These are phyloP conservation scores for Caenorhabditis sp. DNA, from an alignment of 2,888 invertebrate species.

Conservation along the genomic window DNA sequence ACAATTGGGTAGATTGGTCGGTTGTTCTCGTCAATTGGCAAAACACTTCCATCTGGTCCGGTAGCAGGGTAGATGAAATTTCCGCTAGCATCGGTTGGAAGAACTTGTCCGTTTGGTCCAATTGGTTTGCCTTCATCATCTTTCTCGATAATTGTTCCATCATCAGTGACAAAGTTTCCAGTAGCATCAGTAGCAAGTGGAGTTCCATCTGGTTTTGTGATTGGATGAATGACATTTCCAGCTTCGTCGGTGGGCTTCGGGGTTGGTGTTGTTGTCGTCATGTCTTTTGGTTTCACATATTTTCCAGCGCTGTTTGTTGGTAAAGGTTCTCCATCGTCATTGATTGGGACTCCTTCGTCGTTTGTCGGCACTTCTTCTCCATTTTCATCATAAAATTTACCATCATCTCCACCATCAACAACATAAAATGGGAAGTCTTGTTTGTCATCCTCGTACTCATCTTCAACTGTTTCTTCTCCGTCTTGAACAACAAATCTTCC, in stretches of 20 bases:
- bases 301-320: constrained; percentile 45
- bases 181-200: too few relatives aligned
- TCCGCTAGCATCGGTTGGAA: too few relatives aligned
- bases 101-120: too few relatives aligned
- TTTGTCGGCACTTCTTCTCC: constrained; percentile 42
- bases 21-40: too few relatives aligned
- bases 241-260: too few relatives aligned
- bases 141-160: too few relatives aligned
- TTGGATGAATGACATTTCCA: too few relatives aligned
- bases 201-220: constrained; percentile 9
- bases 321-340: constrained; percentile 44
- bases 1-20: too few relatives aligned
- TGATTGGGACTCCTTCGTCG: constrained; percentile 40
- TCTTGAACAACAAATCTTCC: constrained; percentile 39
- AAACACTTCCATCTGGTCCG: too few relatives aligned
- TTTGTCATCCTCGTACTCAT: constrained; percentile 33
- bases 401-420: constrained; percentile 51
- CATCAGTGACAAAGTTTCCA: too few relatives aligned
- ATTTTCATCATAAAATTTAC: constrained; percentile 39
- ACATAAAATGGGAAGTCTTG: constrained; percentile 24
- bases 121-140: too few relatives aligned
- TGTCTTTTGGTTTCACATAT: constrained; percentile 28
- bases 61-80: too few relatives aligned
- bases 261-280: constrained; percentile 8
- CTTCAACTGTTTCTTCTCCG: constrained; percentile 15